Base-by-base conservation (phyloP, 2,888 invertebrate species). In the Lymantria monacha region DNA sequence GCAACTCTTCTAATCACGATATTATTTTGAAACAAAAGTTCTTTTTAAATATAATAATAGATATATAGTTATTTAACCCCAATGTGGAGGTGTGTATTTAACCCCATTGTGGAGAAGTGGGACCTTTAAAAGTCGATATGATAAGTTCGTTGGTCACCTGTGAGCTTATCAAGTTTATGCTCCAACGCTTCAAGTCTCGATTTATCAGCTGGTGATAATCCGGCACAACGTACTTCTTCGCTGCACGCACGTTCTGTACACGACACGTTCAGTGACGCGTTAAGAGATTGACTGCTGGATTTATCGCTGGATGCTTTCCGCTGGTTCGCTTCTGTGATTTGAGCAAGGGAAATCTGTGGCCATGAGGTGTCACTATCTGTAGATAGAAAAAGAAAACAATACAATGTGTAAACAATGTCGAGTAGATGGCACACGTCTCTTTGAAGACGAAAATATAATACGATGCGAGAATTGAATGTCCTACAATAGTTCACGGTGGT, bases 321-420 rank as follows among this genome's bases (percentile, higher is more conserved):
- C 49, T 86, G 87, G 58, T 87, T 82, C 22, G 89, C 88, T 42
- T 89, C 89, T 0, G 83, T 80, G 44, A 91, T 84, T 58, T 90
- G 89, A 0, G 83, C 88, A 13, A 91, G 68, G 0, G 91, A 86
- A 48, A 92, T 91, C 61, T 83, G 83, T 0, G 92, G 91, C 91
- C 91, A 92, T 0, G 77, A 66, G 0, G 85, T 85, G 47, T 90
- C 89, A 59, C 76, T 82, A 48, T 70, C 88, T 88, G 76, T 7
- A 14, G 3, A 15, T 9, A 38, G 3, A 22, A 22, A 22, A 22
- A 5, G 22, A 2, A 22, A 22, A 22, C n/a, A n/a, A n/a, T n/a
- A n/a, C n/a, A n/a, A n/a, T n/a, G n/a, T n/a, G n/a, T n/a, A n/a
- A n/a, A n/a, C n/a, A n/a, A n/a, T n/a, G n/a, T n/a, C n/a, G n/a